phyloP scores from a whole-genome alignment of 2,113 vertebrate genomes.

The Barbus barbus region DNA sequence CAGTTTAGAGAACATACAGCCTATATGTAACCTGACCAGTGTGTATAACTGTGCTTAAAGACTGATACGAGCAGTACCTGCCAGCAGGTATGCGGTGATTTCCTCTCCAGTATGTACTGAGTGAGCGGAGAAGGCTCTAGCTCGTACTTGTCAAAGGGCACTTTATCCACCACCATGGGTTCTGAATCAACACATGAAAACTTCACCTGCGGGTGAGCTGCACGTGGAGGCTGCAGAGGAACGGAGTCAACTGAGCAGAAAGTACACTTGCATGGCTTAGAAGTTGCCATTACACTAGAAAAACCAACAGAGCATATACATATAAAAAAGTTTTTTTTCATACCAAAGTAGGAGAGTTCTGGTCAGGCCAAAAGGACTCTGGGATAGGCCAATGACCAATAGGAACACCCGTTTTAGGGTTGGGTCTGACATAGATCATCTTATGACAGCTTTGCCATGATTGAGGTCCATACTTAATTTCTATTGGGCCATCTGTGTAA shows the following conservation, averaged over 20 bases:
- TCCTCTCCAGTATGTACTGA: conserved; percentile 93
- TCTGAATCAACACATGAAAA: conserved; percentile 95
- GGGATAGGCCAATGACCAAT: conserved; percentile 97
- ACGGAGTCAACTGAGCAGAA: neutral
- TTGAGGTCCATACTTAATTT: conserved; percentile 67
- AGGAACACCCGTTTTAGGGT: conserved; percentile 96
- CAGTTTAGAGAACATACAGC: neutral
- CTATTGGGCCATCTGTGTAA: conserved; percentile 52
- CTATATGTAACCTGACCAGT: neutral
- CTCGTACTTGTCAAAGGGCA: conserved; percentile 98
- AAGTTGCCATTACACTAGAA: neutral
- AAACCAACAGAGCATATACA: neutral
- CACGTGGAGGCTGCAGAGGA: conserved; percentile 85
- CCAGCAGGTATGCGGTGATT: conserved; percentile 97
- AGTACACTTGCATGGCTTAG: neutral
- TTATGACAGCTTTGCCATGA: conserved; percentile 96
- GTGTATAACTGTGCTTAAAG: neutral
- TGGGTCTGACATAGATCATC: conserved; percentile 95
- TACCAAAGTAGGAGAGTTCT: conserved; percentile 95
- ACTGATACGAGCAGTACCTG: conserved; percentile 79
- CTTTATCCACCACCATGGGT: conserved; percentile 98
- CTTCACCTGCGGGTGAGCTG: conserved; percentile 90
- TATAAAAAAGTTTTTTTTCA: conserved; percentile 43
- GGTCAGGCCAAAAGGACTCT: conserved; percentile 97
- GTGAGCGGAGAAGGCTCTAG: conserved; percentile 97